Percentiles rank a stretch among this genome's conserved stretches.
Conservation (phyloP, 2,797 vertebrate species). For the Smutsia temminckii region DNA sequence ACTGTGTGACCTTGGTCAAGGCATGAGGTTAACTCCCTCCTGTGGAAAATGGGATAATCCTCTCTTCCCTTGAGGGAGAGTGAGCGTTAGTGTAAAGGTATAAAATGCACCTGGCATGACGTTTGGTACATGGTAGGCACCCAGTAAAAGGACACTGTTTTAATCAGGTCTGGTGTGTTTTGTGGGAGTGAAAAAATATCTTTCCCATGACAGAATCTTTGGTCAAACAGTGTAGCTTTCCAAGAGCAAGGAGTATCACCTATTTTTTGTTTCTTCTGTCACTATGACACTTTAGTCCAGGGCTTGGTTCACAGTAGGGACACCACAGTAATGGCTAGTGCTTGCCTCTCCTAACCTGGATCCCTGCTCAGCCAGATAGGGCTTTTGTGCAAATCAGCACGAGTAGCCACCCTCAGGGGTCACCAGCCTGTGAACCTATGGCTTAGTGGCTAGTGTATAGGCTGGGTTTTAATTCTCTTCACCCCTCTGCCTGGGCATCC, state of each 20-base stretch:
- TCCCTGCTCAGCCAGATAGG: neutral
- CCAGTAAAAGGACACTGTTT: neutral
- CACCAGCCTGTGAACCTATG: neutral
- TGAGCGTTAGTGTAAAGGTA: neutral
- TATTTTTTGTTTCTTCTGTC: neutral
- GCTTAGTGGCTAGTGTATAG: neutral
- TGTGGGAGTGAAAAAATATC: neutral
- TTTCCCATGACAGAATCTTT: neutral
- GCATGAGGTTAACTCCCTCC: neutral
- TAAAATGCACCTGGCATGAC: neutral
- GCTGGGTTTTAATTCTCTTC: neutral
- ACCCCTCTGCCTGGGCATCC: neutral
- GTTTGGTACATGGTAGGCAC: neutral
- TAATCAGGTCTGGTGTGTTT: neutral
- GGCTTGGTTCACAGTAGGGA: neutral
- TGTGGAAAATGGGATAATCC: rapidly evolving
- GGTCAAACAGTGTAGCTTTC: neutral
- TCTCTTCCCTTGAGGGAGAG: neutral
- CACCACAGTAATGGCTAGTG: neutral
- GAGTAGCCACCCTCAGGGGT: neutral
- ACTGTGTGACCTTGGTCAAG: neutral
- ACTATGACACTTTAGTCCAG: neutral
- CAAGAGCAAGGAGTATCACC: neutral
- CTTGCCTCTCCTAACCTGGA: neutral
- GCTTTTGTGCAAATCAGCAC: neutral